phyloP scores from a whole-genome alignment of 2,888 invertebrate genomes.

The Lissocephala sabroskyi region DNA sequence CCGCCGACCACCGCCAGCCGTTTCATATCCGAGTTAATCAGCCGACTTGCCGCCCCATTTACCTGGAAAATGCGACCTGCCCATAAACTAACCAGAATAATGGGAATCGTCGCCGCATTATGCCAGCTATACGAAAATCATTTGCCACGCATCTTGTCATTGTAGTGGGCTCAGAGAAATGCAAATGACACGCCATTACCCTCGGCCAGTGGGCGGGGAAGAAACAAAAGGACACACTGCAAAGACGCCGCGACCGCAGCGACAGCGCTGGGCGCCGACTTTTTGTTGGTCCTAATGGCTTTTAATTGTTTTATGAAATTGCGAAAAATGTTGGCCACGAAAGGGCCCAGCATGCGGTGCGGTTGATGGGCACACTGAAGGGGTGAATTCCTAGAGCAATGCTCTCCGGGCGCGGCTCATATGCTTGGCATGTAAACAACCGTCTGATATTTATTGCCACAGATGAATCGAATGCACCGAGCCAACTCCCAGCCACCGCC shows the following conservation, averaged over 20 bases:
- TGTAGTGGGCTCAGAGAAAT: constrained; percentile 39
- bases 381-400: constrained; percentile 19
- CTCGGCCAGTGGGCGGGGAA: constrained; percentile 2
- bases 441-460: constrained; percentile 36
- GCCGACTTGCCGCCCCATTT: too few species aligned
- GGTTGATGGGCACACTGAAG: too few species aligned
- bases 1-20: too few species aligned
- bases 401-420: constrained; percentile 5
- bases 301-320: constrained; percentile 62
- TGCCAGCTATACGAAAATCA: constrained; percentile 15
- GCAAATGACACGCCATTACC: constrained; percentile 56
- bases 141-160: constrained; percentile 20
- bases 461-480: constrained; percentile 5
- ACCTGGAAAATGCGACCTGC: constrained; percentile 5
- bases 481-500: neutral
- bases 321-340: constrained; percentile 28
- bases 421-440: constrained; percentile 17
- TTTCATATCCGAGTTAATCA: too few species aligned
- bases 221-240: constrained; percentile 15
- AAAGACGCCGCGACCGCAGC: constrained; percentile 23
- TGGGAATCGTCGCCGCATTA: too few species aligned
- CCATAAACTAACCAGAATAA: constrained; percentile 15
- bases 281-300: constrained; percentile 58
- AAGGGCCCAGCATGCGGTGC: neutral
- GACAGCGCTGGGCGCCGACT: constrained; percentile 23